Evolutionary conservation across 2,797 vertebrate genomes (phyloP).

Genomic region (Cryptoblepharus egeriae): DNA sequence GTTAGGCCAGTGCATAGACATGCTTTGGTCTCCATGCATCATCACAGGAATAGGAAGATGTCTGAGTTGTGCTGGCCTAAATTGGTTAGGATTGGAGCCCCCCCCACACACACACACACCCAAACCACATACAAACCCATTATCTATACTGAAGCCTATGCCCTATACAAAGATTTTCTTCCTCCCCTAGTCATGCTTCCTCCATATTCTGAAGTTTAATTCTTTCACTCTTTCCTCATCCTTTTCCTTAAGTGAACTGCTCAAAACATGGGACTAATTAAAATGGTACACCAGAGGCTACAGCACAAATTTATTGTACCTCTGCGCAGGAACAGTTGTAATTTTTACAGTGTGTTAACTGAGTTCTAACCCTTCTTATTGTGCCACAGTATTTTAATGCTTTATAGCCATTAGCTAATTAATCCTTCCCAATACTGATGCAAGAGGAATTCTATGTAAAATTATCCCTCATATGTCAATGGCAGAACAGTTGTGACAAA

Average conservation of each 20-base stretch:
- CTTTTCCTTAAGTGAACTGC: background rate
- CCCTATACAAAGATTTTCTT: fast-evolving
- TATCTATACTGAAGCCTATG: background rate
- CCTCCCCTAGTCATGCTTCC: background rate
- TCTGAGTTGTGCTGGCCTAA: too few species aligned
- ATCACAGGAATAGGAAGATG: too few species aligned
- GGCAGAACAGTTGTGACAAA: fast-evolving
- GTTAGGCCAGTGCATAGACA: too few species aligned
- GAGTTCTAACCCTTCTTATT: background rate
- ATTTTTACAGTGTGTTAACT: background rate
- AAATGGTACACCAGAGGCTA: background rate
- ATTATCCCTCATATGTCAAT: background rate
- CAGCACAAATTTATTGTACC: background rate
- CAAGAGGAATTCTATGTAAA: background rate
- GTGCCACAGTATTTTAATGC: fast-evolving
- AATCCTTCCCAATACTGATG: background rate
- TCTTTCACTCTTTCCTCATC: background rate
- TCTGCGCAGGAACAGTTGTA: background rate
- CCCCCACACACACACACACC: too few species aligned
- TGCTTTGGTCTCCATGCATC: too few species aligned
- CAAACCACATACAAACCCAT: background rate
- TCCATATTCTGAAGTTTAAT: background rate
- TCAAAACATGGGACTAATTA: background rate
- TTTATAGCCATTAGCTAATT: background rate
- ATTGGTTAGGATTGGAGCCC: too few species aligned